Conservation (phyloP, 2,797 vertebrate genomes). For the Alca torda region DNA sequence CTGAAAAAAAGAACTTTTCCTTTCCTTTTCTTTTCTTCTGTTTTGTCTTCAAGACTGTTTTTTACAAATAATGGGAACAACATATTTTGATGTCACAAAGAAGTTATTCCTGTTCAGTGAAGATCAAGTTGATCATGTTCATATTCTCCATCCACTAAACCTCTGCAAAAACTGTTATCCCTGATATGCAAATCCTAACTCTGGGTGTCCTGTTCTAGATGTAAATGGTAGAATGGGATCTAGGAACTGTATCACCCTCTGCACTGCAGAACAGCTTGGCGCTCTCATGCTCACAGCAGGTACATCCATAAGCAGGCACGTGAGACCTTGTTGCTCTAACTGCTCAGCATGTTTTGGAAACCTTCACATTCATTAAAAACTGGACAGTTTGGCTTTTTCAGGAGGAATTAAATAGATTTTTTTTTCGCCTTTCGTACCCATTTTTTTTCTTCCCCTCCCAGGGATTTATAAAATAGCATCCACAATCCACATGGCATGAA, state of each 20-base stretch:
- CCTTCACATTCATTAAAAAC: not conserved
- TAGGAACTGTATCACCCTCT: not conserved
- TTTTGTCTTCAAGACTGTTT: not conserved
- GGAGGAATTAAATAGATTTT: not conserved
- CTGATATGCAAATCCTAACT: not conserved
- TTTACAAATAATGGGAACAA: not conserved
- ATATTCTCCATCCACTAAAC: not conserved
- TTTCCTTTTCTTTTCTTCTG: not conserved
- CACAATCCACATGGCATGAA: conserved; percentile 2
- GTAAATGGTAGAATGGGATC: not conserved
- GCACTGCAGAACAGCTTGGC: not conserved
- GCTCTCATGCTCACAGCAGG: not conserved
- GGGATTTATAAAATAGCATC: conserved; percentile 17
- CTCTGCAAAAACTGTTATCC: not conserved
- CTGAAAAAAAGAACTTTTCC: not conserved
- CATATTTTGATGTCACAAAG: not conserved
- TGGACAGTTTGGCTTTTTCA: not conserved
- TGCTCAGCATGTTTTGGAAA: not conserved
- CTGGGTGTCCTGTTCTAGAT: not conserved
- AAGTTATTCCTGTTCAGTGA: not conserved
- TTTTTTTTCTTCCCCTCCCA: not conserved
- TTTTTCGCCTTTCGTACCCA: not conserved
- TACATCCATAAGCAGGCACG: not conserved
- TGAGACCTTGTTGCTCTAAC: not conserved
- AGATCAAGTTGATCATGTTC: not conserved